Percentiles rank a stretch among this genome's conserved stretches.
phyloP scores from a whole-genome alignment of 2,113 vertebrate species.

The Epinephelus cyanopodus region DNA sequence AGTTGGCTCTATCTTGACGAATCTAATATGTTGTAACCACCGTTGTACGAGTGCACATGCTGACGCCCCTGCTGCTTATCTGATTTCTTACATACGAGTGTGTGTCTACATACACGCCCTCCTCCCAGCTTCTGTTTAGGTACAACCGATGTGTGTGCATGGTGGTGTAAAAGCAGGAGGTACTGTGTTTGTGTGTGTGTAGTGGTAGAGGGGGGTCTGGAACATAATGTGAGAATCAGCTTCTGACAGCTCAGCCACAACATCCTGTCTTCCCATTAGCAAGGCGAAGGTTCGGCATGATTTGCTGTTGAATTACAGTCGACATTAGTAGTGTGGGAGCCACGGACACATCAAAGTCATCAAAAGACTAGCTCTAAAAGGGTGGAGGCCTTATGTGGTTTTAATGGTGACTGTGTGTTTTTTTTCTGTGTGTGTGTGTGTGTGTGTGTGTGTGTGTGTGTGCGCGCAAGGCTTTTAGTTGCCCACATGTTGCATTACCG shows the following conservation, averaged over 20 bases:
- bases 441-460: too few relatives aligned
- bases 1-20: not conserved
- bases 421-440: too few relatives aligned
- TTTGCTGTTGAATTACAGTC: constrained; percentile 64
- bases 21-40: not conserved
- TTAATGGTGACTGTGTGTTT: constrained; percentile 55
- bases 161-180: constrained; percentile 16
- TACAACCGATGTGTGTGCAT: constrained; percentile 20
- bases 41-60: not conserved
- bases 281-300: constrained; percentile 39
- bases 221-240: constrained; percentile 50
- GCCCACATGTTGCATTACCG: constrained; percentile 61
- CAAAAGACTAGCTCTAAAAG: constrained; percentile 69
- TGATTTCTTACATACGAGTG: not conserved
- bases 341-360: constrained; percentile 73
- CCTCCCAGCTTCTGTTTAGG: constrained; percentile 7
- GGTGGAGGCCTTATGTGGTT: constrained; percentile 56
- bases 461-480: constrained; percentile 63
- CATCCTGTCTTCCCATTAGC: constrained; percentile 68
- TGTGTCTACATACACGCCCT: not conserved
- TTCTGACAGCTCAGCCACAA: constrained; percentile 55
- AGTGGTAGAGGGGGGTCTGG: constrained; percentile 3
- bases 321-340: constrained; percentile 55
- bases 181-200: constrained; percentile 2
- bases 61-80: not conserved